phyloP scores from a whole-genome alignment of 2,888 invertebrate genomes.

The Hofmannophila pseudospretella region DNA sequence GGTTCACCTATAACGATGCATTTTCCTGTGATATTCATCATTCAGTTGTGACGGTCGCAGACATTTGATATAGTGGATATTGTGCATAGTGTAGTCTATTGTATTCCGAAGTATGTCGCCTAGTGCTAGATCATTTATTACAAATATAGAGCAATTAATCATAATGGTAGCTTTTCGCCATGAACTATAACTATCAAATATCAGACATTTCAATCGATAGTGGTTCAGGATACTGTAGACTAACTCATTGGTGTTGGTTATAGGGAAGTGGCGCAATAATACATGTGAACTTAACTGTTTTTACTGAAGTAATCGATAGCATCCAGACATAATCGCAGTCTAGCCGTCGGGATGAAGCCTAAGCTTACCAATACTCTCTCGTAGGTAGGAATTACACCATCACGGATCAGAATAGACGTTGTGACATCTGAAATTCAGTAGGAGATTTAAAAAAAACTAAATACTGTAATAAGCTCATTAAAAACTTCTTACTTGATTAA shows the following conservation, averaged over 20 bases:
- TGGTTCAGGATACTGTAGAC: no score
- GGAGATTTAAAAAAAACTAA: no score
- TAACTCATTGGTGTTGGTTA: background rate
- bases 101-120: constrained; percentile 10
- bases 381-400: constrained; percentile 78
- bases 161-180: constrained; percentile 13
- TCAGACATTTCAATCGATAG: background rate
- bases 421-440: constrained; percentile 50
- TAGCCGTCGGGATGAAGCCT: constrained; percentile 79
- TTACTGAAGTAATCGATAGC: constrained; percentile 82
- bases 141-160: constrained; percentile 20
- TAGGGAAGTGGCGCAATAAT: constrained; percentile 7
- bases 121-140: constrained; percentile 10
- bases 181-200: constrained; percentile 3
- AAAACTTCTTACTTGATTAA: no score
- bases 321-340: constrained; percentile 81
- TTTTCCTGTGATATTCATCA: constrained; percentile 13
- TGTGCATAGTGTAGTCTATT: constrained; percentile 14
- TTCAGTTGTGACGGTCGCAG: constrained; percentile 4
- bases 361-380: constrained; percentile 79
- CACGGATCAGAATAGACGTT: constrained; percentile 75
- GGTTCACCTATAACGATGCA: constrained; percentile 8
- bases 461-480: no score
- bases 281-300: constrained; percentile 74
- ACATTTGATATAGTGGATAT: constrained; percentile 4